Conservation (phyloP, 2,888 invertebrate species). For the Plemyria rubiginata region DNA sequence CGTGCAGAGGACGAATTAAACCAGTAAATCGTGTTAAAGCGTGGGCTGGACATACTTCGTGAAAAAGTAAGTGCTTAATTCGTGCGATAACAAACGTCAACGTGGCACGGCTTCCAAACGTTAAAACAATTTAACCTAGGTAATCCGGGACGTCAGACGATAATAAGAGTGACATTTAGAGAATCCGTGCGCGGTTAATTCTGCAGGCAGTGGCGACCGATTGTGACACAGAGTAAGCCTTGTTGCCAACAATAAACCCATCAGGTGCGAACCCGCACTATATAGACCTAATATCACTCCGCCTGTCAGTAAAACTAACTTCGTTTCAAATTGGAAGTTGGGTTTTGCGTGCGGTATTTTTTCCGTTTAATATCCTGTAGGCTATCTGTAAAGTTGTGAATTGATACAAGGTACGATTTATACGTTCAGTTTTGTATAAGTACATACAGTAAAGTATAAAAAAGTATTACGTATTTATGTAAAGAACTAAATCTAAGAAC, state of each 20-base stretch:
- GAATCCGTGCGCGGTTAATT: constrained; percentile 77
- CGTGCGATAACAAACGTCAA: constrained; percentile 70
- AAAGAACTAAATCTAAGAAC: constrained; percentile 23
- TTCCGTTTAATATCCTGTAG: background rate
- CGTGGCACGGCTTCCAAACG: constrained; percentile 74
- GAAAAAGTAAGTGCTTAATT: constrained; percentile 66
- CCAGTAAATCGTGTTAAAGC: constrained; percentile 59
- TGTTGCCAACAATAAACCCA: constrained; percentile 77
- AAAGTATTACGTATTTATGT: background rate
- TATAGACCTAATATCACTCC: constrained; percentile 63
- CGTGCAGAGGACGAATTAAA: constrained; percentile 59
- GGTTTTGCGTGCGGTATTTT: background rate
- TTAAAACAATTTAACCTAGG: constrained; percentile 83
- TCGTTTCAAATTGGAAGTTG: constrained; percentile 41
- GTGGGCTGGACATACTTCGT: constrained; percentile 45
- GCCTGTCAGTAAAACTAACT: constrained; percentile 50
- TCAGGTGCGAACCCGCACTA: constrained; percentile 68
- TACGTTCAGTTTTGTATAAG: no score
- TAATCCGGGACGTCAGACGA: constrained; percentile 82
- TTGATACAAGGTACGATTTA: background rate
- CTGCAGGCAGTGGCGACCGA: constrained; percentile 74
- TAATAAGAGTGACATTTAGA: constrained; percentile 84
- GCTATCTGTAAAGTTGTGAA: background rate
- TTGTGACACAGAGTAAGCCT: constrained; percentile 80
- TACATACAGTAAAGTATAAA: background rate